Evolutionary conservation across 2,113 vertebrate genomes (phyloP).

Genomic region (Gymnogyps californianus): DNA sequence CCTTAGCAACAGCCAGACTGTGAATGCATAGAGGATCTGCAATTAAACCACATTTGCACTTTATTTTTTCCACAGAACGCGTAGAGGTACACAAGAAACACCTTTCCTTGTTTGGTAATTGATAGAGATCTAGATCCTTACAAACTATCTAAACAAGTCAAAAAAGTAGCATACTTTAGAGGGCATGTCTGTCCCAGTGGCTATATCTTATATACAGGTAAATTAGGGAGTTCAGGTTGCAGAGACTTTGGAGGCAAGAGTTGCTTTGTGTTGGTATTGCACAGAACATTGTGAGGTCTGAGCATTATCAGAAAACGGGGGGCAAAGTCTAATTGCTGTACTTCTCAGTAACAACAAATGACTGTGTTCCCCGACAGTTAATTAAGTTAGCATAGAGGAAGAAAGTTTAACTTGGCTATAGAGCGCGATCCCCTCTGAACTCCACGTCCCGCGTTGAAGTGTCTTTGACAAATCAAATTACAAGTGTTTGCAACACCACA

Average conservation of each 20-base stretch:
- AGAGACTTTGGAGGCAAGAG: neutral
- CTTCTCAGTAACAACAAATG: neutral
- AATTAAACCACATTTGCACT: neutral
- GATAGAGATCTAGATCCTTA: neutral
- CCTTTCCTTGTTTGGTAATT: neutral
- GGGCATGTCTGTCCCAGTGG: neutral
- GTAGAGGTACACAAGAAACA: neutral
- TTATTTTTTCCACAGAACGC: neutral
- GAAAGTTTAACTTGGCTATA: neutral
- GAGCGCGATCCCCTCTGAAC: neutral
- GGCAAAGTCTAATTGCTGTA: neutral
- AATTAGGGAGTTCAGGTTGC: neutral
- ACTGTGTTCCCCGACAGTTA: neutral
- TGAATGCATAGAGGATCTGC: constrained; percentile 75
- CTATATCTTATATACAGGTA: accelerated
- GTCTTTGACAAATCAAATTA: neutral
- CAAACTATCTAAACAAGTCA: neutral
- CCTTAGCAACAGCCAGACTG: constrained; percentile 78
- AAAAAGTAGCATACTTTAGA: neutral
- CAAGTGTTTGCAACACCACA: neutral
- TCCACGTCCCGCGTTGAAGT: accelerated
- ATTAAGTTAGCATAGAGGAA: neutral
- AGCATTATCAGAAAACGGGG: neutral
- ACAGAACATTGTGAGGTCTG: neutral
- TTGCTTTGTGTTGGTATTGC: neutral